A percentile compares a stretch with the other conserved stretches of the same genome.
phyloP scores from a whole-genome alignment of 1,140 invertebrate genomes.

The Antheraea mylitta region DNA sequence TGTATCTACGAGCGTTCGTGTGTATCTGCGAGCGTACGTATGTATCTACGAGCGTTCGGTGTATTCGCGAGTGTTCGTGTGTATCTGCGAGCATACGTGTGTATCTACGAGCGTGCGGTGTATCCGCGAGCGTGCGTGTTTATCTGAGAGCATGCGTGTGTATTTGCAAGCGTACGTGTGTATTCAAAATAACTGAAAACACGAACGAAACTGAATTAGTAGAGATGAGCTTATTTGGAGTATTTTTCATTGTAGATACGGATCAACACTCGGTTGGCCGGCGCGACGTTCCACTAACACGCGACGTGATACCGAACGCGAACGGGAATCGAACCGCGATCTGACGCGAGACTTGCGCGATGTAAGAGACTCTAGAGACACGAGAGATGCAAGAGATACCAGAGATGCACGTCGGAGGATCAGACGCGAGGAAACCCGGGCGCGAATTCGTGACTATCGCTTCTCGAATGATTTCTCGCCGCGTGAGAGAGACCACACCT shows the following conservation, averaged over 20 bases:
- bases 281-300: constrained; percentile 48
- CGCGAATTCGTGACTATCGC: constrained; percentile 69
- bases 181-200: too few species aligned
- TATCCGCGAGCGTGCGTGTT: too few species aligned
- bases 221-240: not conserved
- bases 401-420: constrained; percentile 30
- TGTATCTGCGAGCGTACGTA: too few species aligned
- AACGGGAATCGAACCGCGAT: constrained; percentile 28
- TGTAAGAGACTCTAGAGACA: constrained; percentile 23
- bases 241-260: constrained; percentile 44
- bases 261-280: constrained; percentile 73
- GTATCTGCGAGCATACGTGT: too few species aligned
- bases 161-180: too few species aligned
- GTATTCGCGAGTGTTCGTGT: too few species aligned
- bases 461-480: constrained; percentile 81
- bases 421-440: constrained; percentile 47
- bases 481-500: constrained; percentile 78
- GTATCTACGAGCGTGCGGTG: too few species aligned
- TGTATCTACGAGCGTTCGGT: too few species aligned
- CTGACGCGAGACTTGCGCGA: constrained; percentile 6
- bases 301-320: constrained; percentile 35
- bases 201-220: too few species aligned
- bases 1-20: too few species aligned
- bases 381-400: too few species aligned
- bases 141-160: too few species aligned